Evolutionary conservation across 2,113 vertebrate genomes (phyloP), one percentile per base, ranked within the genome.

Genomic region (Hippocampus guttulatus): DNA sequence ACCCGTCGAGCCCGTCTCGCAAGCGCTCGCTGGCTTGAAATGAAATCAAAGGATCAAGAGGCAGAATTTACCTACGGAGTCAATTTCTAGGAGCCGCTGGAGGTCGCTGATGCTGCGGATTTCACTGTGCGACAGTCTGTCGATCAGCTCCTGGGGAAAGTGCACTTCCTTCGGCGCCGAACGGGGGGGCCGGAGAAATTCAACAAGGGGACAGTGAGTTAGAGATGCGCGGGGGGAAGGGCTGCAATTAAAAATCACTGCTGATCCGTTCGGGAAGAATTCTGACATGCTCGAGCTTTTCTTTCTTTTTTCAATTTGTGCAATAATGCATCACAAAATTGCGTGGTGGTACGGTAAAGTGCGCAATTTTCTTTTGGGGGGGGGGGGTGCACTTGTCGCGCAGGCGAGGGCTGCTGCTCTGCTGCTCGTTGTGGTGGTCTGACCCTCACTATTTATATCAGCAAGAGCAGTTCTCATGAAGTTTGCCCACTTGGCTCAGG

Each of bases 61-160:
- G 92, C 91, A 84, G 92, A 94, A 96, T 95, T 98, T 98, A 98
- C 96, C 96, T 96, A 95, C 94, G 94, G 95, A 97, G 92, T 97
- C 95, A 92, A 98, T 94, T 89, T 98, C 95, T 92, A 98, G 93
- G 91, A 98, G 94, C 92, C 96, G 95, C 95, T 98, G 96, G 92
- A 98, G 93, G 93, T 98, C 96, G 90, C 95, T 95, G 92, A 98
- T 98, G 95, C 95, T 98, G 93, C 93, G 93, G 92, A 98, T 98
- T 91, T 97, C 95, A 88, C 96, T 98, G 94, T 93, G 93, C 60
- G 95, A 94, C 92, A 98, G 91, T 71, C 93, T 92, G 90, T 98
- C 95, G 71, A 98, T 95, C 82, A 98, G 91, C 91, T 98, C 96
- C 88, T 94, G 95, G 80, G 96, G 96, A 88, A 98, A 95, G 90